Evolutionary conservation across 2,113 vertebrate species (phyloP), one percentile per base, ranked within the genome.

Genomic region (Ceuthmochares aereus): DNA sequence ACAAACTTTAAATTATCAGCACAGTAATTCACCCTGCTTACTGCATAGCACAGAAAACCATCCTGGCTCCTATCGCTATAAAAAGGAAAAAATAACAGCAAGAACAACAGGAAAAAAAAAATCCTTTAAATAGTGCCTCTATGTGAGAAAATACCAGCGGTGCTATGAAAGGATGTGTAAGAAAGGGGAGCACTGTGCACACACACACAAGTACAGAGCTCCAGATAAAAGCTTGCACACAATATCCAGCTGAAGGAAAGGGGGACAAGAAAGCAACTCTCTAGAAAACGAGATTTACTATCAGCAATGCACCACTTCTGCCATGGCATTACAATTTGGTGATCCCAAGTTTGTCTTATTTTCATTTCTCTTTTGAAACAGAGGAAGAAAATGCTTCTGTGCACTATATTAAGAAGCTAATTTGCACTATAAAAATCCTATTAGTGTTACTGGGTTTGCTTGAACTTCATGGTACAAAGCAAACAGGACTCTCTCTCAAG

Each of bases 401-500:
- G 87, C 67, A 73, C 40, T 76, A 49, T 49, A 83, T 59, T 58
- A 92, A 75, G 76, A 96, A 93, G 72, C 26, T 83, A 72, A 96
- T 97, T 95, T 97, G 91, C 97, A 95, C 96, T 97, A 96, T 68
- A 94, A 92, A 97, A 97, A 94, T 96, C 87, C 70, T 93, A 63
- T 87, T 94, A 96, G 75, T 72, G 87, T 94, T 94, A 92, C 40
- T 90, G 73, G 87, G 83, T 97, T 96, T 96, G 83, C 95, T 87
- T 96, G 94, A 98, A 97, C 93, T 97, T 96, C 68, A 70, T 89
- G 94, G 87, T 84, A 70, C n/a, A 96, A 96, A 96, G 96, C 85
- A 95, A 97, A 94, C 16, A 3, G 36, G 26, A 91, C 63, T 95
- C 95, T 96, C 95, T 96, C 96, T 81, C 84, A 93, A 96, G 96